A percentile compares a stretch with the other conserved stretches of the same genome.
Conservation (phyloP, 2,797 vertebrate species). For the Threskiornis aethiopicus region DNA sequence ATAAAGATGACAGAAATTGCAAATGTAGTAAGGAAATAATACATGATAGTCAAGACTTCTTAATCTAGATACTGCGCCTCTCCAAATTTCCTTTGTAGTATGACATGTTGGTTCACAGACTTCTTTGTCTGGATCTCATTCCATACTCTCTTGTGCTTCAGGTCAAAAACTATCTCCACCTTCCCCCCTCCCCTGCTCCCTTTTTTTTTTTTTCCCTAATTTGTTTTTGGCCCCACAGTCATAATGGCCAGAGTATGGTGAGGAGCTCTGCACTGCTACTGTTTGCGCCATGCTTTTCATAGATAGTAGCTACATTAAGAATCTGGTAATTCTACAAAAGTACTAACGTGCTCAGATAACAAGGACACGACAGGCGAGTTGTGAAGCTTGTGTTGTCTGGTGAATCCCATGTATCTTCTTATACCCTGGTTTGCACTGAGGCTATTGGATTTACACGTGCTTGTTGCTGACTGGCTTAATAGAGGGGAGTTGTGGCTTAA, state of each 20-base stretch:
- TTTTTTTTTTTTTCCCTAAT: neutral
- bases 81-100: neutral
- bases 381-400: neutral
- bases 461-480: neutral
- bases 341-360: neutral
- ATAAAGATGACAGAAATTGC: neutral
- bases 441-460: neutral
- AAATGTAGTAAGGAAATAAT: neutral
- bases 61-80: neutral
- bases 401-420: neutral
- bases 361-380: accelerated
- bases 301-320: neutral
- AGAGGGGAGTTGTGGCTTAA: neutral
- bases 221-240: neutral
- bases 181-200: accelerated
- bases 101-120: neutral
- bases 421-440: neutral
- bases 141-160: neutral
- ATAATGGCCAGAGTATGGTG: neutral
- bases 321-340: neutral
- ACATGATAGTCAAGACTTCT: neutral
- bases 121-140: neutral
- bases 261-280: neutral
- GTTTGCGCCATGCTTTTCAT: neutral
- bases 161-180: neutral